phyloP scores from a whole-genome alignment of 2,888 invertebrate genomes.

The Nephrotoma guestfalica region DNA sequence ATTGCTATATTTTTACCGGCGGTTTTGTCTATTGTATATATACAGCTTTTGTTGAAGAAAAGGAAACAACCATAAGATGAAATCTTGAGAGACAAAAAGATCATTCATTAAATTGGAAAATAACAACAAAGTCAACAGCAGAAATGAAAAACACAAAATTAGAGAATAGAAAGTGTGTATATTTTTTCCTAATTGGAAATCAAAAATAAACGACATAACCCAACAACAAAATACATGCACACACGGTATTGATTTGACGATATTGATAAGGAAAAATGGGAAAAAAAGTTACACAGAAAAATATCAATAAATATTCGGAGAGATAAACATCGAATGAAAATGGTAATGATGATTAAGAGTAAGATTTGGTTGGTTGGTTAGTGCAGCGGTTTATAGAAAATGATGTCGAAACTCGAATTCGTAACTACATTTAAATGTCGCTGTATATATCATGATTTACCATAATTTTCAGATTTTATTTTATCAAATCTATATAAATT shows the following conservation, averaged over 20 bases:
- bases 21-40: not conserved
- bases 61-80: not conserved
- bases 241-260: not conserved
- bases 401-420: not conserved
- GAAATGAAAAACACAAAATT: not conserved
- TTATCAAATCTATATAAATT: not conserved
- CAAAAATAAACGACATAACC: not conserved
- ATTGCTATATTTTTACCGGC: not conserved
- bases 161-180: not conserved
- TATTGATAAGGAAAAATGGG: not conserved
- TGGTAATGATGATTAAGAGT: not conserved
- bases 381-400: not conserved
- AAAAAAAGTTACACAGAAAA: not conserved
- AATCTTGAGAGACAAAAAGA: not conserved
- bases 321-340: not conserved
- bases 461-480: not conserved
- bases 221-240: not conserved
- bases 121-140: not conserved
- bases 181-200: not conserved
- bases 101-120: not conserved
- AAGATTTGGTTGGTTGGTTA: not conserved
- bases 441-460: not conserved
- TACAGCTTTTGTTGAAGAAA: not conserved
- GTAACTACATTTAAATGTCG: not conserved
- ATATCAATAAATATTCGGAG: not conserved